Base-by-base conservation (phyloP, 2,888 invertebrate genomes). In the Merodon equestris region DNA sequence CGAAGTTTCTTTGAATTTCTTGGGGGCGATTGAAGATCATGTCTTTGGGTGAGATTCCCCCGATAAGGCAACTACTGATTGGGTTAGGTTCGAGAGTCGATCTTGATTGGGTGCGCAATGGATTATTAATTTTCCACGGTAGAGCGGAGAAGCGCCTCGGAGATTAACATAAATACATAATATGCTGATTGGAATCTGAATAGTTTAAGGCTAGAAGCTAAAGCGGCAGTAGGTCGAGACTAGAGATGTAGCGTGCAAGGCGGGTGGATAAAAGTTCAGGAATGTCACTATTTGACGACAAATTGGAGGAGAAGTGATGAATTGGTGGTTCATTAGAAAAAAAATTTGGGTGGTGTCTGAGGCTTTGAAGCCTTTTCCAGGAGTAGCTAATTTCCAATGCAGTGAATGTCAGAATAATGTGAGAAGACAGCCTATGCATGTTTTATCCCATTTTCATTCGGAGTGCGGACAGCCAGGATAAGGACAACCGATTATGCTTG, bases 91-190 rank as follows among this genome's bases (percentile, higher is more conserved):
- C 57, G 34, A 51, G 40, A 47, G 27, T 44, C 40, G 54, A 5
- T 71, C 64, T 64, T 53, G 58, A 76, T 71, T 74, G 74, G 50
- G 64, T 45, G 58, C 44, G 60, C 60, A 74, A 74, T 68, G 60
- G 74, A 50, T 74, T 74, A 44, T 74, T 45, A 60, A 68, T 67
- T 63, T 63, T 57, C 18, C 27, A 56, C 34, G 50, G 56, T 63
- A 56, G 48, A 47, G 18, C 18, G 47, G 12, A 13, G 66, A 66
- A 66, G 66, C 71, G 56, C 48, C 54, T 34, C 17, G 12, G 40
- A 13, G 34, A 70, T 68, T 61, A 15, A 51, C 68, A 57, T 51
- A 48, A 75, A 58, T 64, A 27, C 58, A 45, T 54, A 50, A 42
- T 53, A 34, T 51, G 42, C 48, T 36, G 75, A 75, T 75, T n/a